Percentiles rank a stretch among this genome's conserved stretches.
These are phyloP conservation scores for Lasaia peninsularis DNA, from an alignment of 1,140 invertebrate species.

Conservation along the genomic window DNA sequence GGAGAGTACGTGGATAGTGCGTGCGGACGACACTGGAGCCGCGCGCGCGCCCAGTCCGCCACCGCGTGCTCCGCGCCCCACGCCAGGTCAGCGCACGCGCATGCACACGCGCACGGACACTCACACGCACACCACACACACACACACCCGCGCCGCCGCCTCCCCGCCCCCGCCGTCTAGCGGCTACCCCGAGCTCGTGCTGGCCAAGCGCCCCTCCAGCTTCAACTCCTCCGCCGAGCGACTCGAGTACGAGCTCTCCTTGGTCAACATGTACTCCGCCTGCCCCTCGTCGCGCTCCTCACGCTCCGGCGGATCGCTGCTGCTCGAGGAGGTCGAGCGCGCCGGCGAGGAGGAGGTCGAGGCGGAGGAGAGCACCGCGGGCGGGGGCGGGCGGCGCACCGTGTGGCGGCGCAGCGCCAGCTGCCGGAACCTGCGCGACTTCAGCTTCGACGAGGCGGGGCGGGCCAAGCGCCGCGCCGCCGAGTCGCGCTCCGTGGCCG, in stretches of 20 bases:
- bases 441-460: constrained; percentile 83
- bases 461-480: constrained; percentile 76
- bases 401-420: constrained; percentile 83
- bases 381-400: background rate
- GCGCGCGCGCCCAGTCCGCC: constrained; percentile 75
- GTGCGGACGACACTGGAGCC: constrained; percentile 59
- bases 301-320: constrained; percentile 51
- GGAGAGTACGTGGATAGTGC: constrained; percentile 79
- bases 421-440: constrained; percentile 87
- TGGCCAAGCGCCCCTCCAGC: constrained; percentile 56
- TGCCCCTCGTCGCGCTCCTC: constrained; percentile 59
- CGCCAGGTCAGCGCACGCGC: constrained; percentile 60
- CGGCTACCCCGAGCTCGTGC: constrained; percentile 58
- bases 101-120: constrained; percentile 46
- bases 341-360: constrained; percentile 29
- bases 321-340: constrained; percentile 34
- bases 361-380: background rate
- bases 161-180: constrained; percentile 47
- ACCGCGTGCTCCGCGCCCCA: constrained; percentile 60
- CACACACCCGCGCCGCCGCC: constrained; percentile 57
- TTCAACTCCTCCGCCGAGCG: constrained; percentile 73
- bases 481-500: constrained; percentile 46
- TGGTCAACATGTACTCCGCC: constrained; percentile 75
- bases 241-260: constrained; percentile 74
- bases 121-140: constrained; percentile 51